Evolutionary conservation across 2,888 invertebrate species (phyloP).

Genomic region (Lordiphosa fenestrarum): DNA sequence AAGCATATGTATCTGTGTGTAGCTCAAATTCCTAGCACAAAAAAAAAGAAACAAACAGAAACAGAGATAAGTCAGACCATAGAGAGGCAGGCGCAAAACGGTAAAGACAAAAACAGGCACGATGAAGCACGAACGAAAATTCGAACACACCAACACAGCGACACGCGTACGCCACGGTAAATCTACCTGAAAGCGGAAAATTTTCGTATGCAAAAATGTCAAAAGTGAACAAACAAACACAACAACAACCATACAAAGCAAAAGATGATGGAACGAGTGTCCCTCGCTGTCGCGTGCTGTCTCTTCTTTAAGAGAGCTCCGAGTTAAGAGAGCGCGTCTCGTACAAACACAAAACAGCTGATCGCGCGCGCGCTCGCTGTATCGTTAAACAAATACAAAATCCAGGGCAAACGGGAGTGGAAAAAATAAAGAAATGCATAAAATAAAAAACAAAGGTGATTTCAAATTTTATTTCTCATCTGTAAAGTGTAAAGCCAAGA

Average conservation of each 20-base stretch:
- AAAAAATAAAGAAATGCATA: constrained; percentile 28
- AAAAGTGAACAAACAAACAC: constrained; percentile 65
- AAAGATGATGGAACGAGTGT: constrained; percentile 35
- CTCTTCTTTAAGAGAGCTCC: constrained; percentile 22
- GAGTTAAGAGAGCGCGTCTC: constrained; percentile 11
- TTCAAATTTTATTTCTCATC: constrained; percentile 13
- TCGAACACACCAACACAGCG: constrained; percentile 22
- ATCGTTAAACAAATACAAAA: constrained; percentile 35
- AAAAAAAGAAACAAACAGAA: constrained; percentile 22
- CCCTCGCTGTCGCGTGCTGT: constrained; percentile 19
- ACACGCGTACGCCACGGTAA: constrained; percentile 48
- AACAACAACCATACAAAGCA: constrained; percentile 24
- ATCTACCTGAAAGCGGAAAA: constrained; percentile 74
- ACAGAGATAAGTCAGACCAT: constrained; percentile 54
- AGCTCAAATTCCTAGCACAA: constrained; percentile 53
- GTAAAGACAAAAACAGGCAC: constrained; percentile 36
- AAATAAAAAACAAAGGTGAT: constrained; percentile 24
- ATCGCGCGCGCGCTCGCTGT: constrained; percentile 43
- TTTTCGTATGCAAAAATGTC: constrained; percentile 72
- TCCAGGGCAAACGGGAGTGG: constrained; percentile 30
- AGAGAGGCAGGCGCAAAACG: constrained; percentile 30
- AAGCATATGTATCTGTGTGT: constrained; percentile 6
- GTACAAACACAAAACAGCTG: constrained; percentile 70
- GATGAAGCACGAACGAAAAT: constrained; percentile 40
- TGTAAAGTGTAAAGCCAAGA: constrained; percentile 44